phyloP scores from a whole-genome alignment of 2,113 vertebrate genomes.

The Xenopus laevis region DNA sequence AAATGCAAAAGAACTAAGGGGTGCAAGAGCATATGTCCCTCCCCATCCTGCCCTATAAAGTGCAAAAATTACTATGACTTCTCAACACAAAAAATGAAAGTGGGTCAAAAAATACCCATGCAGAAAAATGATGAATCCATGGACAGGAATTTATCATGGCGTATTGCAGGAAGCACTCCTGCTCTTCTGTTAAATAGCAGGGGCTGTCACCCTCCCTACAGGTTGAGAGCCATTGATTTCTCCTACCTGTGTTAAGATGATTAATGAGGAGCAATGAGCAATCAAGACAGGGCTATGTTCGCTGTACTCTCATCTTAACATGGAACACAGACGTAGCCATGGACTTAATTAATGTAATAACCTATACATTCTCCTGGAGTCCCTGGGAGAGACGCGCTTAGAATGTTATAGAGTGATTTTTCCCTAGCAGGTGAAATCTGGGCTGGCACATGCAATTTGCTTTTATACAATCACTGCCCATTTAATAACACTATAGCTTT shows the following conservation, averaged over 20 bases:
- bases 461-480: too few species aligned
- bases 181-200: conserved; percentile 15
- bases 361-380: not conserved
- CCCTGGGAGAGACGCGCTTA: not conserved
- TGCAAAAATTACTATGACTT: too few species aligned
- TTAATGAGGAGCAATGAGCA: conserved; percentile 14
- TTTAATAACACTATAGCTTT: too few species aligned
- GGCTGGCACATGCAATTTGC: too few species aligned
- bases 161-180: not conserved
- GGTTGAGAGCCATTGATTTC: conserved; percentile 27
- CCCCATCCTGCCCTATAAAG: too few species aligned
- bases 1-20: too few species aligned
- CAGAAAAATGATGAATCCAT: conserved; percentile 1
- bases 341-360: not conserved
- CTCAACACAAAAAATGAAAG: too few species aligned
- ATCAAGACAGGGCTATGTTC: not conserved
- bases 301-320: not conserved
- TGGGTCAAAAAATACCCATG: too few species aligned
- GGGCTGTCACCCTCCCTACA: not conserved
- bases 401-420: not conserved
- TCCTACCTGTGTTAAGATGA: conserved; percentile 21
- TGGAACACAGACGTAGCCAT: not conserved
- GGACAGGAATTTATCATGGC: conserved; percentile 11
- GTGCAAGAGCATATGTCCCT: too few species aligned
- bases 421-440: not conserved